These are phyloP conservation scores for Takifugu bimaculatus DNA, from an alignment of 2,113 vertebrate species.

Conservation along the genomic window DNA sequence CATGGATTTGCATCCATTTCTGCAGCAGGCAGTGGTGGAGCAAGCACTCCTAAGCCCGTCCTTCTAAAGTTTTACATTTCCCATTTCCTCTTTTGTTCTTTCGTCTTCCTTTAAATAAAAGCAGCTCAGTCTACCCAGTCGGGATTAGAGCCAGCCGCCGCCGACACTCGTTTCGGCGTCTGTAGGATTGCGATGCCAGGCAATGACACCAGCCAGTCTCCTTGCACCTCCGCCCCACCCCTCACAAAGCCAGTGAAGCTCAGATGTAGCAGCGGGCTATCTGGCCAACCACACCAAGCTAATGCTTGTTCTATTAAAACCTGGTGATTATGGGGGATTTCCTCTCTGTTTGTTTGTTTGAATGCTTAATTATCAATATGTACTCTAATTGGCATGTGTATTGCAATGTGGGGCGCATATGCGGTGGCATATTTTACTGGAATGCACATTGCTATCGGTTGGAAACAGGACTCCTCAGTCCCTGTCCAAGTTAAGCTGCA, in stretches of 20 bases:
- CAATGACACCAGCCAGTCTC: constrained; percentile 66
- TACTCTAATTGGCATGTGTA: constrained; percentile 56
- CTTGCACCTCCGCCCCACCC: background rate
- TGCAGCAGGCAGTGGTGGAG: constrained; percentile 30
- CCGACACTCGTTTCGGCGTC: constrained; percentile 27
- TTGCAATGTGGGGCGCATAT: constrained; percentile 47
- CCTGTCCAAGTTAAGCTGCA: constrained; percentile 60
- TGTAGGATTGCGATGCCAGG: constrained; percentile 61
- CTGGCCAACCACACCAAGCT: constrained; percentile 56
- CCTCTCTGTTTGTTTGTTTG: constrained; percentile 68
- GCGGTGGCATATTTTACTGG: constrained; percentile 44
- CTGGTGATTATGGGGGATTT: constrained; percentile 65
- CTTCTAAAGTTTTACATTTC: constrained; percentile 74
- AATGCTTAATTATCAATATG: constrained; percentile 71
- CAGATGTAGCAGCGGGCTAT: constrained; percentile 63
- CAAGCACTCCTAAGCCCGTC: constrained; percentile 61
- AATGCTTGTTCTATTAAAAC: constrained; percentile 71
- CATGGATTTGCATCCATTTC: constrained; percentile 79
- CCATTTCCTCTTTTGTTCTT: constrained; percentile 67
- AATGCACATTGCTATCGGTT: constrained; percentile 54
- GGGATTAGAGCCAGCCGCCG: constrained; percentile 69
- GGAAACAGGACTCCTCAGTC: constrained; percentile 61
- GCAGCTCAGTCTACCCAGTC: constrained; percentile 66
- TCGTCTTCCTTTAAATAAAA: constrained; percentile 72
- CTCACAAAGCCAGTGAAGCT: constrained; percentile 34